Percentiles rank a stretch among this genome's conserved stretches.
phyloP scores from a whole-genome alignment of 2,797 vertebrate species.

The Clarias laeviceps region DNA sequence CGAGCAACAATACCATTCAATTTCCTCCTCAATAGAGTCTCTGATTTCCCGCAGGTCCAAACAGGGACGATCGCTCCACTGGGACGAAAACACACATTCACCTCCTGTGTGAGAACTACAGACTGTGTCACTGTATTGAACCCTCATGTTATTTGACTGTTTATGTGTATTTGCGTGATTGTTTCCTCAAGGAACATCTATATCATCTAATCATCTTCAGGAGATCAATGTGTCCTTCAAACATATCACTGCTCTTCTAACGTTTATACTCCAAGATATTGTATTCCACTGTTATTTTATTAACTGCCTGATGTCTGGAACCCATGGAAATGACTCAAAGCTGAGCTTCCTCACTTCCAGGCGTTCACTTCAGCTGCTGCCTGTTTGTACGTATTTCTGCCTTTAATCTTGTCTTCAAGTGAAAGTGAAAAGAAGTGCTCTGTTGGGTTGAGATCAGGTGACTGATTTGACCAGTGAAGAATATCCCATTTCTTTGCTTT shows the following conservation, averaged over 20 bases:
- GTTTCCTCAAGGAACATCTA: neutral
- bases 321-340: too few relatives aligned
- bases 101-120: neutral
- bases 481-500: too few relatives aligned
- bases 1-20: slow-evolving; percentile 33
- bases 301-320: too few relatives aligned
- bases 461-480: too few relatives aligned
- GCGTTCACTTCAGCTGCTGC: too few relatives aligned
- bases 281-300: neutral
- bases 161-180: neutral
- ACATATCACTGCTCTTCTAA: too few relatives aligned
- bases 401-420: too few relatives aligned
- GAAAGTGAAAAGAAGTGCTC: too few relatives aligned
- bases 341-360: too few relatives aligned
- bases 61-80: neutral
- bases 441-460: too few relatives aligned
- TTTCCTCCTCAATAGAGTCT: slow-evolving; percentile 7
- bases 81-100: neutral
- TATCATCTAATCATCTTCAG: neutral
- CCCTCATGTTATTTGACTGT: neutral
- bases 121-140: neutral
- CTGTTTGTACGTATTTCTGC: too few relatives aligned
- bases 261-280: neutral
- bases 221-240: neutral
- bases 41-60: slow-evolving; percentile 22